Percentiles rank a stretch among this genome's conserved stretches.
Conservation (phyloP, 2,113 vertebrate genomes). For the Labrus mixtus region DNA sequence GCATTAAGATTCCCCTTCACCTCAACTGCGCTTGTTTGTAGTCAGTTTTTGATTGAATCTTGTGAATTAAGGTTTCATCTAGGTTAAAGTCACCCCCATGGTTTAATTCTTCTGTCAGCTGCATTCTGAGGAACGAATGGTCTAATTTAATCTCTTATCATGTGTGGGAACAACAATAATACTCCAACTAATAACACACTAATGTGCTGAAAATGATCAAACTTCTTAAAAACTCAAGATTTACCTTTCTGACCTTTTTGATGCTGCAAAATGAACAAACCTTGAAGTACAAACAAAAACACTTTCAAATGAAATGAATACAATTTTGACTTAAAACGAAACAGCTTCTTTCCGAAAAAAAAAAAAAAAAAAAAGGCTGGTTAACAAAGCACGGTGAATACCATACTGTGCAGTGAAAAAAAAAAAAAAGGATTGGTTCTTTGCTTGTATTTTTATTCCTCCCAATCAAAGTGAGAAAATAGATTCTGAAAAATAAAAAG, state of each 20-base stretch:
- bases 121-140: conserved; percentile 57
- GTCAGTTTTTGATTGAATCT: conserved; percentile 80
- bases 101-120: conserved; percentile 71
- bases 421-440: not conserved
- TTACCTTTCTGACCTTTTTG: conserved; percentile 24
- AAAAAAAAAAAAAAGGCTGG: not conserved
- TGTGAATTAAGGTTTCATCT: conserved; percentile 77
- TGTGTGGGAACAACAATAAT: conserved; percentile 45
- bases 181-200: conserved; percentile 40
- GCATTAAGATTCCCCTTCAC: conserved; percentile 85
- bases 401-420: not conserved
- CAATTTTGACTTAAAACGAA: conserved; percentile 28
- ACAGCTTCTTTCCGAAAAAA: conserved; percentile 18
- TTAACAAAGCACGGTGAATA: conserved; percentile 36
- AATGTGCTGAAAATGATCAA: conserved; percentile 35
- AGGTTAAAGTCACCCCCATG: conserved; percentile 66
- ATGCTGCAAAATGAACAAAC: conserved; percentile 27
- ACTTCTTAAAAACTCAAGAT: conserved; percentile 36
- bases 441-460: not conserved
- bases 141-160: conserved; percentile 61
- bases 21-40: conserved; percentile 77
- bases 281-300: conserved; percentile 20
- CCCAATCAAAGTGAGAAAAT: conserved; percentile 9
- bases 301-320: conserved; percentile 28
- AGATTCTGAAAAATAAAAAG: not conserved